Conservation (phyloP, 2,797 vertebrate genomes). For the Eupleurogrammus muticus region DNA sequence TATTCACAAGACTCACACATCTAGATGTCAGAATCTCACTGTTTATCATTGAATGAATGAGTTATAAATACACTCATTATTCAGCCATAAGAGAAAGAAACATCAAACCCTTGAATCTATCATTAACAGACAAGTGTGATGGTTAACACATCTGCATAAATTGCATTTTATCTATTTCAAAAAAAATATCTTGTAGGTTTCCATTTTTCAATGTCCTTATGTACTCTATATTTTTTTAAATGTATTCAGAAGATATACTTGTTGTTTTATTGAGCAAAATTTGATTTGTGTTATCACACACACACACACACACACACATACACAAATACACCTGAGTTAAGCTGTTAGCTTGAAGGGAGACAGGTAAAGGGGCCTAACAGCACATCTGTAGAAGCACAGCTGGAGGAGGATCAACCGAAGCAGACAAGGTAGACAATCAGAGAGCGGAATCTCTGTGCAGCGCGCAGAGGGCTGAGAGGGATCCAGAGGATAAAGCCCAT, state of each 20-base stretch:
- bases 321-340: neutral
- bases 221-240: too few species aligned
- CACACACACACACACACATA: too few species aligned
- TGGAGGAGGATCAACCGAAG: neutral
- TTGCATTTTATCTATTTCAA: too few species aligned
- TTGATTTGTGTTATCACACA: too few species aligned
- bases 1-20: constrained; percentile 17
- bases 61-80: neutral
- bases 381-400: neutral
- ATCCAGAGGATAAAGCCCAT: neutral
- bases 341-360: neutral
- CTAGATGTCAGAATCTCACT: neutral
- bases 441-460: neutral
- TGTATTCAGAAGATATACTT: too few species aligned
- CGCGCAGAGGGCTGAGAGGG: neutral
- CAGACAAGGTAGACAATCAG: neutral
- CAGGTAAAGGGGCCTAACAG: neutral
- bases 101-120: neutral
- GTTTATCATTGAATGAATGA: constrained; percentile 5
- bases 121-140: too few species aligned
- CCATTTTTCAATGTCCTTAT: too few species aligned
- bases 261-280: too few species aligned
- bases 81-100: neutral
- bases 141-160: too few species aligned
- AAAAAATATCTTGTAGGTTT: too few species aligned